These are phyloP conservation scores for Silurus asotus DNA, from an alignment of 2,113 vertebrate genomes.

Conservation along the genomic window DNA sequence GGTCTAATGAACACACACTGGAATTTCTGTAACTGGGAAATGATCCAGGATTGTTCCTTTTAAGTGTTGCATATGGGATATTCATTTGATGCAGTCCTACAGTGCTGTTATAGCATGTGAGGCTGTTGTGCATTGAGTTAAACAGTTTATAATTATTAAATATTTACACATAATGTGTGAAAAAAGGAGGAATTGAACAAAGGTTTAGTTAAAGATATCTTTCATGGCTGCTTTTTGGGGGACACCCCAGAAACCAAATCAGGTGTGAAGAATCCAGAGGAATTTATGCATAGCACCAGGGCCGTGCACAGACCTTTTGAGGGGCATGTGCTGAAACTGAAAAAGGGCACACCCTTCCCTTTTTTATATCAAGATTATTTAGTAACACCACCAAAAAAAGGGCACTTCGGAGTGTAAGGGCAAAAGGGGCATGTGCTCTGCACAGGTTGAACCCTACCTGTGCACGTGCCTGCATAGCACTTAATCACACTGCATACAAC, in stretches of 20 bases:
- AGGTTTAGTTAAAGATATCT: neutral
- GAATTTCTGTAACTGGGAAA: conserved; percentile 26
- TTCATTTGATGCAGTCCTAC: neutral
- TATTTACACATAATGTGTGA: too few relatives aligned
- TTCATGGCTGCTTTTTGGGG: neutral
- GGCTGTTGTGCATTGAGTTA: neutral
- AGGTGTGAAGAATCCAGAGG: neutral
- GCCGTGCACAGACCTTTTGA: too few relatives aligned
- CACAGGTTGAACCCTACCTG: too few relatives aligned
- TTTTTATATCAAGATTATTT: too few relatives aligned
- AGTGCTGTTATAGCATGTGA: neutral
- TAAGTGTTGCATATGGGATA: conserved; percentile 8
- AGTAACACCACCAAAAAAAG: too few relatives aligned
- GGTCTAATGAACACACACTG: conserved; percentile 1
- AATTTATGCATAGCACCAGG: neutral
- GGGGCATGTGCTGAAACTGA: too few relatives aligned
- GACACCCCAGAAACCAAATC: neutral
- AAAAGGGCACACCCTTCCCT: too few relatives aligned
- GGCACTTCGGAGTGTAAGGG: too few relatives aligned
- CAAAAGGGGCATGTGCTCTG: too few relatives aligned
- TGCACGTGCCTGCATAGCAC: too few relatives aligned
- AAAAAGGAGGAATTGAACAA: neutral
- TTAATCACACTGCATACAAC: neutral
- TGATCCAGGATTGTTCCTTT: conserved; percentile 28
- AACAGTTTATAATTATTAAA: neutral